Percentiles rank a stretch among this genome's conserved stretches.
phyloP scores from a whole-genome alignment of 2,797 vertebrate genomes.

The Columba guinea region DNA sequence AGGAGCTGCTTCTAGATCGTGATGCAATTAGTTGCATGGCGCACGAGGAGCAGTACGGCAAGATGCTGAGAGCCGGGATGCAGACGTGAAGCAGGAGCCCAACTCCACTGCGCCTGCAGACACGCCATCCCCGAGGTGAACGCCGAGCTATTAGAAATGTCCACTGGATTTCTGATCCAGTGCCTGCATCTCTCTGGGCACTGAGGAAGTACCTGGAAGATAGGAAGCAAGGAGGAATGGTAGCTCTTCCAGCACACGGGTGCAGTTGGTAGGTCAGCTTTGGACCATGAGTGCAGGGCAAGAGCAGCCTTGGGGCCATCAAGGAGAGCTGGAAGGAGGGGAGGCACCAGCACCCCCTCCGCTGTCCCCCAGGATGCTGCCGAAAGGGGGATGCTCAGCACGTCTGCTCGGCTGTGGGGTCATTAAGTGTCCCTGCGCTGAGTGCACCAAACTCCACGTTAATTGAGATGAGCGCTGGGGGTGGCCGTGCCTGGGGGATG shows the following conservation, averaged over 20 bases:
- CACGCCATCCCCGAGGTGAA: neutral
- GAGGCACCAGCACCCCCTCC: neutral
- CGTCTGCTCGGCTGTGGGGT: neutral
- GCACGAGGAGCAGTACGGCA: neutral
- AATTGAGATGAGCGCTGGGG: neutral
- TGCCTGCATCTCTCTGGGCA: neutral
- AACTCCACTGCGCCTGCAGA: fast-evolving
- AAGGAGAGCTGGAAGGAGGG: neutral
- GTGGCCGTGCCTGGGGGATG: neutral
- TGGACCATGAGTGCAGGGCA: neutral
- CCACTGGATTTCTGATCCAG: neutral
- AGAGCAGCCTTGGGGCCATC: neutral
- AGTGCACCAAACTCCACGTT: neutral
- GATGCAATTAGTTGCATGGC: fast-evolving
- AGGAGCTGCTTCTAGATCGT: neutral
- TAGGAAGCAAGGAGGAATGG: neutral
- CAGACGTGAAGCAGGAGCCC: neutral
- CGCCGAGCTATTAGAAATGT: neutral
- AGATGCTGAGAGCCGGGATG: neutral
- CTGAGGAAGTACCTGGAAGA: neutral
- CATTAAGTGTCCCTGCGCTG: fast-evolving
- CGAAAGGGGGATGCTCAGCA: neutral
- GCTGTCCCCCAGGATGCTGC: neutral
- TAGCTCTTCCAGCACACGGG: neutral
- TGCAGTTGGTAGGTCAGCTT: neutral